Percentiles rank a stretch among this genome's conserved stretches.
Evolutionary conservation across 2,113 vertebrate genomes (phyloP).

Genomic region (Caranx ignobilis): DNA sequence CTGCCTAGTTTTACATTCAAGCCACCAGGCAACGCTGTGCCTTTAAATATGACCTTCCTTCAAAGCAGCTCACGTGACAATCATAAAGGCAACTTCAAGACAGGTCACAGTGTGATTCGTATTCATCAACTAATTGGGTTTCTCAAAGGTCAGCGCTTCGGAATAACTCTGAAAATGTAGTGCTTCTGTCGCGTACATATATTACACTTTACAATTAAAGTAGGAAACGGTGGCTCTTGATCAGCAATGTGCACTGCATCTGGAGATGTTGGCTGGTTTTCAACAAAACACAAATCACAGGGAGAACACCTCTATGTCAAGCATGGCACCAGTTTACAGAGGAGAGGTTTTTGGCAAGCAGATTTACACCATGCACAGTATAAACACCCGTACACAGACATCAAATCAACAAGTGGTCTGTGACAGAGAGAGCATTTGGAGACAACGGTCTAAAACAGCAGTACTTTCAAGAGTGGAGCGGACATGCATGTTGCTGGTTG

Average conservation of each 20-base stretch:
- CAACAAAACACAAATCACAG: slow-evolving; percentile 58
- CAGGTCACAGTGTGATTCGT: slow-evolving; percentile 77
- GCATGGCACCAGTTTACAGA: slow-evolving; percentile 65
- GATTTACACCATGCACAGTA: slow-evolving; percentile 72
- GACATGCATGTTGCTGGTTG: slow-evolving; percentile 46
- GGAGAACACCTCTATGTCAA: slow-evolving; percentile 59
- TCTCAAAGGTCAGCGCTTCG: slow-evolving; percentile 40
- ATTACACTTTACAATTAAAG: slow-evolving; percentile 59
- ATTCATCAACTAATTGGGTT: slow-evolving; percentile 43
- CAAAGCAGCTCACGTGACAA: slow-evolving; percentile 58
- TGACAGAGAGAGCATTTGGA: slow-evolving; percentile 24
- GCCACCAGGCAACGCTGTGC: slow-evolving; percentile 44
- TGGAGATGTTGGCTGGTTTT: slow-evolving; percentile 62
- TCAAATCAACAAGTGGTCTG: slow-evolving; percentile 51
- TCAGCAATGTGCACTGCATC: slow-evolving; percentile 50
- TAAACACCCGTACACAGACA: slow-evolving; percentile 58
- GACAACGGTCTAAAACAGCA: slow-evolving; percentile 23
- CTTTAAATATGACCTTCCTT: slow-evolving; percentile 31
- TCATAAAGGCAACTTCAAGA: slow-evolving; percentile 78
- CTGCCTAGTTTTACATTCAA: slow-evolving; percentile 77
- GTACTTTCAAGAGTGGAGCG: slow-evolving; percentile 14
- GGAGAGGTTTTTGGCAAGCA: slow-evolving; percentile 66
- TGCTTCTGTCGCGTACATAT: slow-evolving; percentile 55
- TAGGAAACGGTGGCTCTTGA: slow-evolving; percentile 51
- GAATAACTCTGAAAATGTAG: slow-evolving; percentile 52